Evolutionary conservation across 2,888 invertebrate species (phyloP).

Genomic region (Marronus borbonicus): DNA sequence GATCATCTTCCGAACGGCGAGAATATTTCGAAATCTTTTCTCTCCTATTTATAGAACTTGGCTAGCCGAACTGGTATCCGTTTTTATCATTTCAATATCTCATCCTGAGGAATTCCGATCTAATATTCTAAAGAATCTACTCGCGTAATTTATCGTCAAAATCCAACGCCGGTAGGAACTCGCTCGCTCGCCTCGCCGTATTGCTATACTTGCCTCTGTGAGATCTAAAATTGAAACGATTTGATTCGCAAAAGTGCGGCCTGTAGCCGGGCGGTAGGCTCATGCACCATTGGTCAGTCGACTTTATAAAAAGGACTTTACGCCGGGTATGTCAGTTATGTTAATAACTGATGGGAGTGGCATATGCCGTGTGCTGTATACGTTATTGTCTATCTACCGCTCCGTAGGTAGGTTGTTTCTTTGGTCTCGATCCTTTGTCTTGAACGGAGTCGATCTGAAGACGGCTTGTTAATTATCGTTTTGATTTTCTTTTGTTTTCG

Average conservation of each 20-base stretch:
- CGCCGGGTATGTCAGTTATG: slow-evolving; percentile 27
- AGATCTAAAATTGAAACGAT: slow-evolving; percentile 23
- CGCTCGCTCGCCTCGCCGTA: not conserved
- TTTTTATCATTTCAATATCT: slow-evolving; percentile 18
- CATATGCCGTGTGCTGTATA: slow-evolving; percentile 1
- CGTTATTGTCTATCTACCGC: slow-evolving; percentile 11
- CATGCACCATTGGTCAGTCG: slow-evolving; percentile 36
- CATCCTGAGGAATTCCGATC: slow-evolving; percentile 7
- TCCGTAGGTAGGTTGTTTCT: not conserved
- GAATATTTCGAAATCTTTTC: slow-evolving; percentile 12
- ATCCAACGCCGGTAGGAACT: slow-evolving; percentile 1
- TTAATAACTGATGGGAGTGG: slow-evolving; percentile 38
- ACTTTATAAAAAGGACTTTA: slow-evolving; percentile 10
- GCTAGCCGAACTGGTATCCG: slow-evolving; percentile 4
- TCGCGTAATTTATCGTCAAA: slow-evolving; percentile 18
- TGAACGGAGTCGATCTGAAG: too few species aligned
- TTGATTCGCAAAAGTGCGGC: slow-evolving; percentile 21
- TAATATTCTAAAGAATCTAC: slow-evolving; percentile 13
- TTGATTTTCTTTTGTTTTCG: too few species aligned
- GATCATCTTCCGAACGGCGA: not conserved
- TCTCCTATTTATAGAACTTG: slow-evolving; percentile 10
- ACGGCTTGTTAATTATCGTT: too few species aligned
- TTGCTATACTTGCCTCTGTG: not conserved
- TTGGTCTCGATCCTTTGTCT: too few species aligned
- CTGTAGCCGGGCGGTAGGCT: slow-evolving; percentile 4